Base-by-base conservation (phyloP, 53 echinoderm and acorn worm species). In the Crossaster papposus region DNA sequence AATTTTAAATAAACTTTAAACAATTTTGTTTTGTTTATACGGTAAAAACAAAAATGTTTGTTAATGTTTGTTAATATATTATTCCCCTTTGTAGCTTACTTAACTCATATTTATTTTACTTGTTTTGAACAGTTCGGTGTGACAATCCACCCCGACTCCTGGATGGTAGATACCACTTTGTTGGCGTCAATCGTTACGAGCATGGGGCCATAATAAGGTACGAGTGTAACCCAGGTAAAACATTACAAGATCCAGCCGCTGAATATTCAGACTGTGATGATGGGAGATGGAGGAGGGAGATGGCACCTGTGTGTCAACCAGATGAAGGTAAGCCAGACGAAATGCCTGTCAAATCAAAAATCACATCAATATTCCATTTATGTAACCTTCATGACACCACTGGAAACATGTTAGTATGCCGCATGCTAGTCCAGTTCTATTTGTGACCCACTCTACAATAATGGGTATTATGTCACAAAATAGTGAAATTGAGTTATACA, bases 151-250 rank as follows among this genome's bases (percentile, higher is more conserved):
- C 51, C 5, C 12, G 22, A 12, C 77, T 26, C 2, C 2, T 18
- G 15, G n/a, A 78, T 78, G 78, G 78, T 26, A 28, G 26, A 51
- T 78, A 51, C 52, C 22, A 14, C 12, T 5, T 51, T 6, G 24
- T 51, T 1, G 12, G 26, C 15, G 78, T 26, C 0, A 17, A 24
- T 6, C 18, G 26, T 44, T 22, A 9, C 1, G n/a, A 3, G 78
- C 78, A 78, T 50, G 78, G 78, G 22, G 12, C 51, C 24, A 1
- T 29, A n/a, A 51, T 78, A 51, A 34, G 78, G 26, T 78, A 78
- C 29, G 18, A 78, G 26, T 78, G 78, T 51, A 12, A 78, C 24
- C 23, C 8, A 11, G 78, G 52, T 6, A 51, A 78, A 26, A 14
- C 14, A 7, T 51, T 78, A 51, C 50, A 51, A 51, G 78, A 78